A percentile compares a stretch with the other conserved stretches of the same genome.
Conservation (phyloP, 2,113 vertebrate genomes). For the Esox niger region DNA sequence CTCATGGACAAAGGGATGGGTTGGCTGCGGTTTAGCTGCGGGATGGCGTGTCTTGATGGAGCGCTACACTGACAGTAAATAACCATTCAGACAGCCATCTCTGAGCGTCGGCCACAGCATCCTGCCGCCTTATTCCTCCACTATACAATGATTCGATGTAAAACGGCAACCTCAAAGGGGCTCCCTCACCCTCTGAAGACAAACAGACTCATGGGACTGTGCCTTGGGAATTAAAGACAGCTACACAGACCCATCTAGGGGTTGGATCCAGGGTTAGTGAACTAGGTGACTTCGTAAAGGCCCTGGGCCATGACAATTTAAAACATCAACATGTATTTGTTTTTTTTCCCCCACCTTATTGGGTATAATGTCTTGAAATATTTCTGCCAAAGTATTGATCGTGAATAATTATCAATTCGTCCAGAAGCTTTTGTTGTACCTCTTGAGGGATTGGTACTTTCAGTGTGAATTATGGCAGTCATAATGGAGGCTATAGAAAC, state of each 20-base stretch:
- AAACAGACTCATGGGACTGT: slow-evolving; percentile 57
- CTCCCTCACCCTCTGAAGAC: slow-evolving; percentile 28
- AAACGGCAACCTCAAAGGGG: neutral
- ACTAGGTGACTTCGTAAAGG: slow-evolving; percentile 11
- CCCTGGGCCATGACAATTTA: slow-evolving; percentile 6
- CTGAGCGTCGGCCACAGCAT: neutral
- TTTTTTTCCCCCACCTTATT: neutral
- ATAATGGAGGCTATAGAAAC: neutral
- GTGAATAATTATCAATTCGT: neutral
- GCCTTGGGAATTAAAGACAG: slow-evolving; percentile 29
- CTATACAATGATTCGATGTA: neutral
- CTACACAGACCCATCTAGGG: neutral
- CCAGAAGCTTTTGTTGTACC: neutral
- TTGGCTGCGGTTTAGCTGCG: slow-evolving; percentile 9
- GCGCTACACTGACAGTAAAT: neutral
- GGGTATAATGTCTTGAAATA: neutral
- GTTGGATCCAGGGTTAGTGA: slow-evolving; percentile 17
- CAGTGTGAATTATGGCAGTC: neutral
- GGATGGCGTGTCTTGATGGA: neutral
- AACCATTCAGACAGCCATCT: neutral
- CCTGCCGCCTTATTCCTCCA: neutral
- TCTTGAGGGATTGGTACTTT: neutral
- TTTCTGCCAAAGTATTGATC: neutral
- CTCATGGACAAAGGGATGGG: slow-evolving; percentile 15
- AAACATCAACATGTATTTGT: neutral